These are phyloP conservation scores for Heliothis peltigera DNA, from an alignment of 2,888 invertebrate genomes.

Conservation along the genomic window DNA sequence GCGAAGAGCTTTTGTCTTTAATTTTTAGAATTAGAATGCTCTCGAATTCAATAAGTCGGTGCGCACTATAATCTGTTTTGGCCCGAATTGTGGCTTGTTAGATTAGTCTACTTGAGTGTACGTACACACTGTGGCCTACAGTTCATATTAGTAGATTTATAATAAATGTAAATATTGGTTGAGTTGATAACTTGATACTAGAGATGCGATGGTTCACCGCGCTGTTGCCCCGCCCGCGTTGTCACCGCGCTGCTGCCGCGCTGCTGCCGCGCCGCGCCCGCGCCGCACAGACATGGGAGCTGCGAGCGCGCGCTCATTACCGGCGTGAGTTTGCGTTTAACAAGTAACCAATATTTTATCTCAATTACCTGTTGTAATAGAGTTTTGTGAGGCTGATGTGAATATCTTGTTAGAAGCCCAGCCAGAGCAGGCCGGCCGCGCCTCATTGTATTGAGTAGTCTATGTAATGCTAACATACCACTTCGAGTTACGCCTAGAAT, in stretches of 20 bases:
- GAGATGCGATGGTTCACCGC: too few relatives aligned
- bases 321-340: conserved; percentile 56
- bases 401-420: conserved; percentile 52
- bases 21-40: too few relatives aligned
- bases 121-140: too few relatives aligned
- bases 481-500: conserved; percentile 18
- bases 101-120: too few relatives aligned
- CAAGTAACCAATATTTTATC: conserved; percentile 57
- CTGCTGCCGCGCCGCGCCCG: conserved; percentile 9
- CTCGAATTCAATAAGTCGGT: too few relatives aligned
- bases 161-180: too few relatives aligned
- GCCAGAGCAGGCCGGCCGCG: conserved; percentile 22
- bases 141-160: too few relatives aligned
- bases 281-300: conserved; percentile 34
- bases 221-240: too few relatives aligned
- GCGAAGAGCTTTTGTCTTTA: too few relatives aligned
- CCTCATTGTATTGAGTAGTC: conserved; percentile 44
- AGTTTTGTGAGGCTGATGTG: conserved; percentile 42
- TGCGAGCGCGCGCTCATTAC: conserved; percentile 42
- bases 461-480: conserved; percentile 45
- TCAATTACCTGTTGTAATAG: conserved; percentile 54
- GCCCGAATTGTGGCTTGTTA: too few relatives aligned
- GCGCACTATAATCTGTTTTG: too few relatives aligned
- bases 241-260: conserved; percentile 2
- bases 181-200: too few relatives aligned